Evolutionary conservation across 2,888 invertebrate genomes (phyloP), one percentile per base, ranked within the genome.

Genomic region (Mesoligia furuncula): DNA sequence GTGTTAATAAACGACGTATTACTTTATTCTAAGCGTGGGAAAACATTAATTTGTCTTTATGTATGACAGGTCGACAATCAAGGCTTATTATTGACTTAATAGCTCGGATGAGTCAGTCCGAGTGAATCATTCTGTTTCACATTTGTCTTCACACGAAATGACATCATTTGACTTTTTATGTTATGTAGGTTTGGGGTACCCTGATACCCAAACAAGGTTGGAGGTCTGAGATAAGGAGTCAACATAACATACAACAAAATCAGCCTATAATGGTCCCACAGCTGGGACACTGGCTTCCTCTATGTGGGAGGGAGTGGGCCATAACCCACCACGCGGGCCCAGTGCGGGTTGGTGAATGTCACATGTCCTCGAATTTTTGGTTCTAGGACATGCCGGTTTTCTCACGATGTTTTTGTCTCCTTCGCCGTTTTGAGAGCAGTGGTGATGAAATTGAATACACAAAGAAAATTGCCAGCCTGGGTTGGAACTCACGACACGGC

Each of bases 21-120:
- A 31, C 70, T 71, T 48, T 74, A 75, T n/a, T 83, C 61, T 24
- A 61, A 78, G 79, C 75, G 84, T 87, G 88, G 83, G 87, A 90
- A 89, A 85, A 73, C 65, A 68, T 71, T 66, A 61, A 78, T 75
- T 75, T 81, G 70, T 70, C 51, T 79, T 48, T 75, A 75, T 42
- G 67, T 62, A 74, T 67, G 45, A 64, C 36, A 64, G 45, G 73
- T 77, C 79, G 80, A 81, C 79, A 85, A 79, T 80, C 79, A 74
- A 75, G 81, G 81, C 62, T 64, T 67, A 62, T 81, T 80, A 86
- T 84, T 77, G 61, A 78, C 78, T 67, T 84, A 87, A 85, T 80
- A 69, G 72, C 76, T 45, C 27, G 15, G 27, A 36, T 82, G 75
- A 75, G 61, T 79, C 75, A 81, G 36, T n/a, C n/a, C n/a, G 1